These are phyloP conservation scores for Dynastes maya DNA, from an alignment of 2,888 invertebrate species.

Conservation along the genomic window DNA sequence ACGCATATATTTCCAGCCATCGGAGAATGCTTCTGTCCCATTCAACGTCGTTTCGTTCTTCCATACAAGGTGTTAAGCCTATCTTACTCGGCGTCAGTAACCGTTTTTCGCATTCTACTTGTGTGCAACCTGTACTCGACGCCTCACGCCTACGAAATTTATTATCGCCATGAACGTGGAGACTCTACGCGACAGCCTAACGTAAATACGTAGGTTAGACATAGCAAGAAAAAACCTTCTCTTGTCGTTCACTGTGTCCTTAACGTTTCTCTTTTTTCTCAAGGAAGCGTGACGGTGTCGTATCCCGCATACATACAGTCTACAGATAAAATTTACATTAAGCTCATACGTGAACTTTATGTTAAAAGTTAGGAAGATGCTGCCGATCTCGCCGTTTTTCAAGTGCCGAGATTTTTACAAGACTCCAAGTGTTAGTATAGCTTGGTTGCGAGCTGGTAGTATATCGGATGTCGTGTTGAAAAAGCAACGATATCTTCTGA, in stretches of 20 bases:
- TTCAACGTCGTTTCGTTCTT: too few species aligned
- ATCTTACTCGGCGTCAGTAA: too few species aligned
- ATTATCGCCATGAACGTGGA: conserved; percentile 27
- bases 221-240: not conserved
- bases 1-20: not conserved
- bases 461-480: too few species aligned
- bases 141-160: conserved; percentile 34
- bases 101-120: conserved; percentile 12
- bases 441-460: too few species aligned
- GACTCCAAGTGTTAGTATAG: too few species aligned
- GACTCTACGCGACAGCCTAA: conserved; percentile 9
- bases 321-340: conserved; percentile 41
- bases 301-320: not conserved
- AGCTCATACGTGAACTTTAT: conserved; percentile 39
- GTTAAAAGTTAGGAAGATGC: conserved; percentile 14
- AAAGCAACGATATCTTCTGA: too few species aligned
- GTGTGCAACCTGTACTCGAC: conserved; percentile 21
- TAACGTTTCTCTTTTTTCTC: not conserved
- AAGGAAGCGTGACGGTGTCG: not conserved
- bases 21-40: not conserved
- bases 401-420: too few species aligned
- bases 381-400: too few species aligned
- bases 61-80: conserved; percentile 2
- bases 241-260: not conserved
- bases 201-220: not conserved